Evolutionary conservation across 2,888 invertebrate genomes (phyloP).

Genomic region (Nasonovia ribisnigri): DNA sequence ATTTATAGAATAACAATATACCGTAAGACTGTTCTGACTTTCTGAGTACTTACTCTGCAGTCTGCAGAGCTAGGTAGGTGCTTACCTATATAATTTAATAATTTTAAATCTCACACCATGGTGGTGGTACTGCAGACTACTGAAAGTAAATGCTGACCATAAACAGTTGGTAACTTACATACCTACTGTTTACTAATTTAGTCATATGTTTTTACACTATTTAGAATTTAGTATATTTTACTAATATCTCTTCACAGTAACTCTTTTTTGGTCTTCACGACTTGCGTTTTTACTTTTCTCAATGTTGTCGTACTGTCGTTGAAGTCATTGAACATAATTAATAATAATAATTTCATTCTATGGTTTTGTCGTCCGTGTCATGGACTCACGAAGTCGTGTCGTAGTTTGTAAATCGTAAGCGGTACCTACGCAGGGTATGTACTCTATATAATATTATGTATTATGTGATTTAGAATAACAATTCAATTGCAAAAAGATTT

Average conservation of each 20-base stretch:
- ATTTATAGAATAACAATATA: too few species aligned
- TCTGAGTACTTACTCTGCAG: too few species aligned
- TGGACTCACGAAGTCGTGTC: neutral
- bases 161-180: slow-evolving; percentile 1
- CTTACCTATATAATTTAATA: neutral
- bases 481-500: neutral
- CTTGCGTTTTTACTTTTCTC: neutral
- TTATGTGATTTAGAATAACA: neutral
- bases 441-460: too few species aligned
- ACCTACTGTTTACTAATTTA: neutral
- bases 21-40: too few species aligned
- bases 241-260: neutral
- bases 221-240: too few species aligned
- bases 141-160: neutral
- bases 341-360: too few species aligned
- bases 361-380: too few species aligned
- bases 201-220: neutral
- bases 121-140: neutral
- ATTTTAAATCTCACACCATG: neutral
- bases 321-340: neutral
- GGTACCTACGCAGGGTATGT: neutral
- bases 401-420: neutral
- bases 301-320: neutral
- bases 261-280: neutral
- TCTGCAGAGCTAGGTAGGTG: too few species aligned